A percentile compares a stretch with the other conserved stretches of the same genome.
Conservation (phyloP, 2,797 vertebrate species). For the Mus spretus region DNA sequence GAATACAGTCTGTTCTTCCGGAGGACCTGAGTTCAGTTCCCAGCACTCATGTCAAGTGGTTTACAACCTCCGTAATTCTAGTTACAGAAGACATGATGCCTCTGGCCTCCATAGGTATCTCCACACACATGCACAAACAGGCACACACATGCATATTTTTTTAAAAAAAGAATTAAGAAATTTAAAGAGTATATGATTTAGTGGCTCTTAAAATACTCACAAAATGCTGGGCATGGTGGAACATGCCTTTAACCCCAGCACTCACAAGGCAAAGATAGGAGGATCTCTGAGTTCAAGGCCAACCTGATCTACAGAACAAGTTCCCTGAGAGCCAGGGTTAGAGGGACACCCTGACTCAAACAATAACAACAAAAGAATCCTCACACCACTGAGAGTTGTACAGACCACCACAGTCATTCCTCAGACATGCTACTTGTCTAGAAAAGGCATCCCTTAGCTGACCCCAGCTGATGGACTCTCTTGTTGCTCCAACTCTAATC, state of each 20-base stretch:
- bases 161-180: not conserved
- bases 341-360: not conserved
- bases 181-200: not conserved
- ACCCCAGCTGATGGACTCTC: not conserved
- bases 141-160: not conserved
- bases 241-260: not conserved
- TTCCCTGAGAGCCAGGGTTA: not conserved
- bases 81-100: not conserved
- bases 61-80: not conserved
- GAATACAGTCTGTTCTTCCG: not conserved
- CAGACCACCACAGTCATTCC: not conserved
- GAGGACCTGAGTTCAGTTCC: not conserved
- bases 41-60: not conserved
- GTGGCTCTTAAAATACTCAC: not conserved
- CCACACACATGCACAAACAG: not conserved
- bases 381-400: not conserved
- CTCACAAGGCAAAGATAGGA: not conserved
- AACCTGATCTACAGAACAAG: not conserved
- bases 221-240: not conserved
- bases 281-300: not conserved
- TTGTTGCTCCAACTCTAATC: not conserved
- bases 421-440: not conserved
- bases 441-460: not conserved
- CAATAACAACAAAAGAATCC: not conserved
- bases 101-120: not conserved